phyloP scores from a whole-genome alignment of 2,797 vertebrate genomes.

The Ctenopoma multispine region DNA sequence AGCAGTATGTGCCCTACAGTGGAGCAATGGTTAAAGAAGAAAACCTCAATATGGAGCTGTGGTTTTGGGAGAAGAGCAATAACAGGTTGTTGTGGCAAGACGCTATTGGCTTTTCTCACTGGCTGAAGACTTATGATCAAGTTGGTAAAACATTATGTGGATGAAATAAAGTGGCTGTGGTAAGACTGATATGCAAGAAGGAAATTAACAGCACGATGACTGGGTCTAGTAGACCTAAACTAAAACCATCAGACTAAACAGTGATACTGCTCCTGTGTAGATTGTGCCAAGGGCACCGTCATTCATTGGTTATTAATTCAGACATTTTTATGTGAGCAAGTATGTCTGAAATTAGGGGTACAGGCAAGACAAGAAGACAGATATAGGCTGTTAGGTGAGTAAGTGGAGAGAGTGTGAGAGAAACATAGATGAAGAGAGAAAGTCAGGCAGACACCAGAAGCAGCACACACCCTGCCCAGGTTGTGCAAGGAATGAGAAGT shows the following conservation, averaged over 20 bases:
- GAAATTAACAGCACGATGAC: conserved; percentile 61
- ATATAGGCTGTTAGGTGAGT: conserved; percentile 72
- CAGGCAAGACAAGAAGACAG: conserved; percentile 68
- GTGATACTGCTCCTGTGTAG: conserved; percentile 55
- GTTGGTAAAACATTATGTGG: conserved; percentile 29
- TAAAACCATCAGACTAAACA: conserved; percentile 75
- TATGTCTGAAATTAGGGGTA: conserved; percentile 62
- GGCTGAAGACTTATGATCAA: conserved; percentile 22
- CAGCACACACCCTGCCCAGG: conserved; percentile 82
- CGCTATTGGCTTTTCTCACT: conserved; percentile 30
- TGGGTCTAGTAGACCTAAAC: conserved; percentile 57
- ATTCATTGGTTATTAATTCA: conserved; percentile 76
- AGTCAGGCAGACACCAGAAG: conserved; percentile 68
- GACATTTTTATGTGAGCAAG: conserved; percentile 66
- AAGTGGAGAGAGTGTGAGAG: conserved; percentile 61
- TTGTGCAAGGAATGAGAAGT: conserved; percentile 83
- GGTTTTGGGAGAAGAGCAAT: conserved; percentile 60
- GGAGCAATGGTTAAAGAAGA: conserved; percentile 46
- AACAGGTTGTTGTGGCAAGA: conserved; percentile 71
- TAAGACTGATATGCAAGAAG: conserved; percentile 51
- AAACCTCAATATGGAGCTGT: conserved; percentile 52
- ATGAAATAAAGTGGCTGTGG: conserved; percentile 46
- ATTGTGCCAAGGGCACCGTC: conserved; percentile 64
- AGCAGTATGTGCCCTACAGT: conserved; percentile 44
- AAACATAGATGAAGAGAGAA: conserved; percentile 56